Conservation (phyloP, 2,797 vertebrate genomes). For the Chelonia mydas region DNA sequence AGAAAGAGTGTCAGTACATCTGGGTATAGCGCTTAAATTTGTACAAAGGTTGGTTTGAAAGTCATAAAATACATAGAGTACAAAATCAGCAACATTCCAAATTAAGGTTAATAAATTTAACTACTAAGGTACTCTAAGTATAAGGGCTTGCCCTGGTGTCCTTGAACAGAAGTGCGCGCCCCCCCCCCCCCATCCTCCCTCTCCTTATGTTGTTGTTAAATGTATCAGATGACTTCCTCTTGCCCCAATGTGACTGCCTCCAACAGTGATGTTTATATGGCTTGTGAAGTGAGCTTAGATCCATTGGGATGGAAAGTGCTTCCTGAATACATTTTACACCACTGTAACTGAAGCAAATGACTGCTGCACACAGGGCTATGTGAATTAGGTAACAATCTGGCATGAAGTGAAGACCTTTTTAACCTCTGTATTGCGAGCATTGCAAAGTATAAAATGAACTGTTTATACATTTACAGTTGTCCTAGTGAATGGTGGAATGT, state of each 20-base stretch:
- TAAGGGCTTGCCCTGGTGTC: not conserved
- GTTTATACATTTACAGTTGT: conserved; percentile 7
- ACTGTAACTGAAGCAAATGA: not conserved
- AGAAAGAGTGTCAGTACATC: no score
- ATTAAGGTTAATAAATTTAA: no score
- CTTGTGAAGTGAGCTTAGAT: not conserved
- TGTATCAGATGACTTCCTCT: not conserved
- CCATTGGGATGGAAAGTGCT: not conserved
- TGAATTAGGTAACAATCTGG: conserved; percentile 14
- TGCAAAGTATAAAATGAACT: conserved; percentile 30
- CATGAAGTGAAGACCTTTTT: not conserved
- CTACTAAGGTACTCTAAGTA: not conserved
- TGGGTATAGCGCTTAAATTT: no score
- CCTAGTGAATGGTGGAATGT: conserved; percentile 33
- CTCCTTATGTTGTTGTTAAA: not conserved
- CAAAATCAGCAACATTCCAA: no score
- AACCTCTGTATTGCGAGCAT: not conserved
- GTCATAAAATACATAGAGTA: no score
- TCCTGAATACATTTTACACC: not conserved
- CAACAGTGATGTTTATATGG: not conserved
- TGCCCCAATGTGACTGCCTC: not conserved
- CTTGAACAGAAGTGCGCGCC: conserved; percentile 1
- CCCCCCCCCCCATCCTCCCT: not conserved
- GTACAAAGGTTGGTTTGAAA: no score
- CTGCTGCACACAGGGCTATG: not conserved